Evolutionary conservation across 1,140 invertebrate species (phyloP), one percentile per base, ranked within the genome.

Genomic region (Conus betulinus): DNA sequence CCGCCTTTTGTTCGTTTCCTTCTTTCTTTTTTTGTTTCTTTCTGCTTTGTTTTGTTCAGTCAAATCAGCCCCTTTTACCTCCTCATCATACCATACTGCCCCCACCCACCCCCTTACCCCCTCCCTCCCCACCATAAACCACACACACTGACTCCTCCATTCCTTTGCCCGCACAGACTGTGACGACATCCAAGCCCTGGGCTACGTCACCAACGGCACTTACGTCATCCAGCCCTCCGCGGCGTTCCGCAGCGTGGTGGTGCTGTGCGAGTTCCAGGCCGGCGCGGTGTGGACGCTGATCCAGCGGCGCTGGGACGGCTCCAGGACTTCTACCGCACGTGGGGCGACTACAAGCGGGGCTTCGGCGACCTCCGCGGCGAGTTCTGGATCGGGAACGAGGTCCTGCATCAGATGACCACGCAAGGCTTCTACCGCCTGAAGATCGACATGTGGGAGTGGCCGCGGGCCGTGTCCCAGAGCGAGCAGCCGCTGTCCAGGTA

Each of bases 341-440:
- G 98, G 98, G 96, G 97, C 15, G 98, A 98, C 92, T 99, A 99
- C 94, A 98, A 98, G 94, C 97, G 98, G 91, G 98, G 98, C 20
- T 99, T 99, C 94, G 98, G 98, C 3, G 97, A 98, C 94, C 97
- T 98, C 0, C 97, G 96, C 27, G 97, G 97, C 89, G 94, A 96
- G 78, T 95, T 94, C 90, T 96, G 96, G 96, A 81, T 95, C 0
- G 96, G 96, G 27, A 95, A 95, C 85, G 95, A 96, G 51, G 88
- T 94, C 74, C 88, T 96, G 7, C 94, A 96, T 90, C 89, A 90
- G 11, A 90, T 95, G 82, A 96, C 95, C 6, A 92, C 93, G 63
- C 89, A 93, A 53, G 91, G 91, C 10, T 90, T 91, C 25, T 96
- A 97, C 88, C 96, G 96, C 85, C 91, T 97, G 79, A 92, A 96